phyloP scores from a whole-genome alignment of 2,113 vertebrate genomes.

The Saccopteryx bilineata region DNA sequence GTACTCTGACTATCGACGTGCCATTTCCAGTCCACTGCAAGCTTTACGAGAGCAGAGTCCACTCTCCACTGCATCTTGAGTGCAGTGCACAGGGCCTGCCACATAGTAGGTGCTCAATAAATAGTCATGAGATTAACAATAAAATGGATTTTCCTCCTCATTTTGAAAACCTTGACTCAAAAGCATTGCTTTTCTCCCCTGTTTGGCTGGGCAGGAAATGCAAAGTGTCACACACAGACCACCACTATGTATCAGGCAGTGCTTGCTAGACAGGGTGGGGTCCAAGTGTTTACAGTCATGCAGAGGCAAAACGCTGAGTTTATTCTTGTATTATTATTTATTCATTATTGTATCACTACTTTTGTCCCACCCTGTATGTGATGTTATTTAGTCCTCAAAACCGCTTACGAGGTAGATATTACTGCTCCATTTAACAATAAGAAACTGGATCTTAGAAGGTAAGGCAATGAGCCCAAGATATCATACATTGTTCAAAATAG shows the following conservation, averaged over 20 bases:
- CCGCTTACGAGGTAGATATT: neutral
- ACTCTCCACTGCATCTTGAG: neutral
- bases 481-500: neutral
- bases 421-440: neutral
- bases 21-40: neutral
- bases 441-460: neutral
- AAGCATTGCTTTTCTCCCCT: neutral
- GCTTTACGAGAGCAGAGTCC: neutral
- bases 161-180: constrained; percentile 22
- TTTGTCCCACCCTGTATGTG: neutral
- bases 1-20: neutral
- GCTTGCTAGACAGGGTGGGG: neutral
- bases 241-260: neutral
- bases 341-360: neutral
- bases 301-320: neutral
- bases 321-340: neutral
- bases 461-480: constrained; percentile 16
- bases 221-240: neutral
- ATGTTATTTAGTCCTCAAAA: neutral
- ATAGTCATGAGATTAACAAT: neutral
- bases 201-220: neutral
- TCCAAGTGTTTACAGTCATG: neutral
- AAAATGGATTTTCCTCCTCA: neutral
- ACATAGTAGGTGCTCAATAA: neutral
- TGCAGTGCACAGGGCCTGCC: neutral